Evolutionary conservation across 2,113 vertebrate species (phyloP).

Genomic region (Callaeas wilsoni): DNA sequence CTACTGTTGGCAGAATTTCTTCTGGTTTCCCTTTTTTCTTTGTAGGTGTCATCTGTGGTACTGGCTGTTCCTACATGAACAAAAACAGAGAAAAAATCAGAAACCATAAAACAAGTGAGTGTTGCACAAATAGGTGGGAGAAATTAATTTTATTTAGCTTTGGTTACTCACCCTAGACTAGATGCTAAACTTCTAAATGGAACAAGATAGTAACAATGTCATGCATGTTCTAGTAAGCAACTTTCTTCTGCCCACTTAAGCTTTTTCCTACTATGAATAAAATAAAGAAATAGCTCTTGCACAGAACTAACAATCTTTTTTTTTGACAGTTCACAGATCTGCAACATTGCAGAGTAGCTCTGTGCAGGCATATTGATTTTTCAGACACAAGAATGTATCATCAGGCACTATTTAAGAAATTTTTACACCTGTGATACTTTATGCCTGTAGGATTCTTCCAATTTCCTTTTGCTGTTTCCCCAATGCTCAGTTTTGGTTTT

Average conservation of each 20-base stretch:
- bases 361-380: neutral
- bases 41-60: neutral
- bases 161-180: neutral
- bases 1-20: neutral
- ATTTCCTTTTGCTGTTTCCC: neutral
- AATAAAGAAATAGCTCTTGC: neutral
- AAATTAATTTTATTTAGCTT: neutral
- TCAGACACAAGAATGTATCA: neutral
- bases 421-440: neutral
- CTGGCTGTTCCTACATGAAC: slow-evolving; percentile 9
- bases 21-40: slow-evolving; percentile 64
- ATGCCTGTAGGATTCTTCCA: neutral
- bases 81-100: neutral
- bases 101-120: neutral
- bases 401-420: neutral
- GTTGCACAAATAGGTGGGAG: neutral
- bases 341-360: neutral
- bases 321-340: neutral
- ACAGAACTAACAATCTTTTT: neutral
- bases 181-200: neutral
- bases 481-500: neutral
- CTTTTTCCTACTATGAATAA: neutral
- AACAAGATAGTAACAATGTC: neutral
- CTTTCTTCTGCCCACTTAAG: neutral
- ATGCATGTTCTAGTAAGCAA: neutral